Evolutionary conservation across 1,140 invertebrate genomes (phyloP), one percentile per base, ranked within the genome.

Genomic region (Pseudomyrmex flavicornis): DNA sequence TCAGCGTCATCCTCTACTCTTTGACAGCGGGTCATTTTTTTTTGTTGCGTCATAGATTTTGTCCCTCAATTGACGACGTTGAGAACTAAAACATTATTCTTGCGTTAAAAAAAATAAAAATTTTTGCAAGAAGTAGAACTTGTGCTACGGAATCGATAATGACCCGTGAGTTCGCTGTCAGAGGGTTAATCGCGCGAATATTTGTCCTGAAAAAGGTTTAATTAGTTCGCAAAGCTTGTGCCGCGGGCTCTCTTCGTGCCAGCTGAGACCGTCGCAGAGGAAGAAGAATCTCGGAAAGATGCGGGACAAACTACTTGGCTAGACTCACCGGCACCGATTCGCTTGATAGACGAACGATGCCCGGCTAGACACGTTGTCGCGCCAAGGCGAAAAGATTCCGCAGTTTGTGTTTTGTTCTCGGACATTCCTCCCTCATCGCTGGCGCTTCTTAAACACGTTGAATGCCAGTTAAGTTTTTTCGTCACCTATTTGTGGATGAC

Each of bases 291-390:
- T 48, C 61, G 84, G 86, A 75, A 70, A 72, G 46, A 69, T 88
- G 79, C 74, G 75, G 86, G 76, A 83, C 61, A 70, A 58, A 72
- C 75, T 74, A 91, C 83, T 92, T 92, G 91, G 90, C 91, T 84
- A 91, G 91, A 92, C 91, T 89, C 63, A 50, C 85, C 72, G 90
- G 91, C 91, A 85, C 82, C 89, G 35, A 35, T 62, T 76, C 63
- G 82, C n/a, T 69, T 65, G 77, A 84, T 75, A 82, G 88, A 87
- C 73, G 68, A 79, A 83, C 61, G 61, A 73, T 61, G 68, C 66
- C 50, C 74, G 65, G 59, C 59, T 76, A 88, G 84, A 86, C 85
- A 63, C 17, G 20, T 22, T 75, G 85, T 87, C 82, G 87, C 66
- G 85, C 84, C 82, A 90, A 84, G 65, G 52, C 15, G 12, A 63